Evolutionary conservation across 2,113 vertebrate species (phyloP).

Genomic region (Hyperoodon ampullatus): DNA sequence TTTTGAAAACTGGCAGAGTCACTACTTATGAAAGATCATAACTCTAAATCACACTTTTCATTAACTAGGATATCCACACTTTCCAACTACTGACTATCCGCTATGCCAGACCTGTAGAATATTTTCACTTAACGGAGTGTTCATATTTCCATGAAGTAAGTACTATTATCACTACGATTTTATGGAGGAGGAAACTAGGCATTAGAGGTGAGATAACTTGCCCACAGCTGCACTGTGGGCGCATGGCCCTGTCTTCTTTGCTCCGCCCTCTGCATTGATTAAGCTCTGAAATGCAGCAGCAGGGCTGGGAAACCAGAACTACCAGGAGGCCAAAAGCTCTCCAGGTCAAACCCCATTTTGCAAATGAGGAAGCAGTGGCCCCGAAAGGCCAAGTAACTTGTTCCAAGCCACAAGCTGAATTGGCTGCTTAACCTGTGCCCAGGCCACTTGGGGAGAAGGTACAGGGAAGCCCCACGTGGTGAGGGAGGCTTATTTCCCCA

Average conservation of each 20-base stretch:
- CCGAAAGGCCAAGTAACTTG: not conserved
- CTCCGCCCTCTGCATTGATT: not conserved
- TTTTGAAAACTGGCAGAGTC: not conserved
- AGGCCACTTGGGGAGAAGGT: not conserved
- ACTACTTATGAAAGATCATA: not conserved
- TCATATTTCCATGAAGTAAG: not conserved
- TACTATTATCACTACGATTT: not conserved
- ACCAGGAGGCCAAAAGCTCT: not conserved
- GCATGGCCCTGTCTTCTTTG: not conserved
- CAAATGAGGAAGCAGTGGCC: not conserved
- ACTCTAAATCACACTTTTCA: not conserved
- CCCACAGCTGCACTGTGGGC: fast-evolving
- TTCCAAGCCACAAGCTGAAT: not conserved
- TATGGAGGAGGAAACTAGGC: not conserved
- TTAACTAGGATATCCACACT: not conserved
- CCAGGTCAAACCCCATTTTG: not conserved
- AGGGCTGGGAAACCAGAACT: not conserved
- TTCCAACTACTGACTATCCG: not conserved
- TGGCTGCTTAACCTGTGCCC: not conserved
- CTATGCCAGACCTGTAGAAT: not conserved
- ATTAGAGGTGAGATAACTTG: not conserved
- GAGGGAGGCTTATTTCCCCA: not conserved
- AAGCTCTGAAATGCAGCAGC: not conserved
- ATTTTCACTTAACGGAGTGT: not conserved
- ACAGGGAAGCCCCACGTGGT: not conserved